Evolutionary conservation across 2,797 vertebrate species (phyloP).

Genomic region (Rhinogobio ventralis): DNA sequence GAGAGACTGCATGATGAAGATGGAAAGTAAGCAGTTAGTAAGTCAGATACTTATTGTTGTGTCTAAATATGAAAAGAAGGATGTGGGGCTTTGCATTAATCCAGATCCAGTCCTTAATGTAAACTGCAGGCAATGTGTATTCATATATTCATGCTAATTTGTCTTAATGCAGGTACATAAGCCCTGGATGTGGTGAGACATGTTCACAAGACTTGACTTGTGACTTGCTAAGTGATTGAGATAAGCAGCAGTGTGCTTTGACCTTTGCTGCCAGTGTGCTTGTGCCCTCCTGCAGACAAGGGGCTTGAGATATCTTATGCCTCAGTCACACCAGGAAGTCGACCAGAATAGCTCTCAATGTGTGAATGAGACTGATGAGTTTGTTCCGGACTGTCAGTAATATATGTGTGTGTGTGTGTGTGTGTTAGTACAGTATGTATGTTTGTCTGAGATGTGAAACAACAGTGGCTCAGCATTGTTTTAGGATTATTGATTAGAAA

Average conservation of each 20-base stretch:
- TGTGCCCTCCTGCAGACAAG: constrained; percentile 42
- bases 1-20: background rate
- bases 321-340: constrained; percentile 52
- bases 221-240: constrained; percentile 35
- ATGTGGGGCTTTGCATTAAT: background rate
- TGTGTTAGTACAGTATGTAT: background rate
- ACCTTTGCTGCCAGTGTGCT: constrained; percentile 40
- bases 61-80: background rate
- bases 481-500: background rate
- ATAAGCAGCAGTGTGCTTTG: constrained; percentile 27
- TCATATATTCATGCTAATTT: background rate
- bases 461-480: background rate
- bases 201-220: constrained; percentile 35
- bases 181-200: background rate
- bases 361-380: constrained; percentile 51
- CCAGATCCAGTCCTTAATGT: background rate
- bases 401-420: constrained; percentile 49
- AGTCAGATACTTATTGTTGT: background rate
- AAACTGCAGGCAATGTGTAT: background rate
- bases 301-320: constrained; percentile 50
- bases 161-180: background rate
- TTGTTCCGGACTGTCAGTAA: constrained; percentile 54
- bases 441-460: background rate
- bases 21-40: background rate
- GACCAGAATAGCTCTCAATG: constrained; percentile 47